These are phyloP conservation scores for Charina bottae DNA, from an alignment of 2,113 vertebrate species.

Conservation along the genomic window DNA sequence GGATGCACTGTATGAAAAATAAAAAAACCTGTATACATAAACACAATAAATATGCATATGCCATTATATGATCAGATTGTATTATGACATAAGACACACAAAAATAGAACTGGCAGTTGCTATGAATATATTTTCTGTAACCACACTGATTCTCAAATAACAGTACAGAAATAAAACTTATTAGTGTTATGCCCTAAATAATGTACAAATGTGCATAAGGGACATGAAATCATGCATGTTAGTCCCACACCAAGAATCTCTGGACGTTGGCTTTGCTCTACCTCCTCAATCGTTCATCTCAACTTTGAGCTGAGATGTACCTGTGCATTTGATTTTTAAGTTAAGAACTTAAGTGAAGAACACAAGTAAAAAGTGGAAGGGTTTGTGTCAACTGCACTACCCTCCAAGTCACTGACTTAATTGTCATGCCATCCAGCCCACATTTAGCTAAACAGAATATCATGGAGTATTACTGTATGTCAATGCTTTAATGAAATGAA, in stretches of 20 bases:
- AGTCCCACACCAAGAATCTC: not conserved
- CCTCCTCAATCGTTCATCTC: not conserved
- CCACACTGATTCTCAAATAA: not conserved
- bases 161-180: not conserved
- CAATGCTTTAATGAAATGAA: not conserved
- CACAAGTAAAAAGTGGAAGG: not conserved
- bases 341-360: not conserved
- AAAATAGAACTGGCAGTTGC: not conserved
- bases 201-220: not conserved
- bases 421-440: not conserved
- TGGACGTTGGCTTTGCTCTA: not conserved
- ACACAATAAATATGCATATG: not conserved
- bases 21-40: not conserved
- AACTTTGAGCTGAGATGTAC: not conserved
- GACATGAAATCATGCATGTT: not conserved
- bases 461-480: not conserved
- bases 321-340: not conserved
- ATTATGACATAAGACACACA: not conserved
- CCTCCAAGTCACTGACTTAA: not conserved
- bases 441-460: not conserved
- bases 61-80: not conserved
- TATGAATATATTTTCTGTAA: not conserved
- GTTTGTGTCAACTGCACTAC: not conserved
- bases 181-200: not conserved
- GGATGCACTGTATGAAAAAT: not conserved